Evolutionary conservation across 2,888 invertebrate genomes (phyloP).

Genomic region (Unio pictorum): DNA sequence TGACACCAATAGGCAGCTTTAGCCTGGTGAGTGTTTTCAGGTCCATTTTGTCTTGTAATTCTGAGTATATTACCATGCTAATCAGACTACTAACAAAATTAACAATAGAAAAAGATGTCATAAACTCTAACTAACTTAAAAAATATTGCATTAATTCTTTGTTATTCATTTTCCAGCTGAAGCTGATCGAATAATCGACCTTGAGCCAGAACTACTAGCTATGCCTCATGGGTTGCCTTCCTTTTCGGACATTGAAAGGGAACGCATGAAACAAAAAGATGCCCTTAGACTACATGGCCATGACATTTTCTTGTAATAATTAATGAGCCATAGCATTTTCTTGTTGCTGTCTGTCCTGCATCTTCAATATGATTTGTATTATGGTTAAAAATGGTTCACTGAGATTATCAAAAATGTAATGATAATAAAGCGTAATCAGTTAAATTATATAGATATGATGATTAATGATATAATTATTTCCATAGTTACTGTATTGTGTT

Average conservation of each 20-base stretch:
- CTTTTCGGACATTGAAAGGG: constrained; percentile 78
- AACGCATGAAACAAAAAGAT: constrained; percentile 26
- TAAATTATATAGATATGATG: too few relatives aligned
- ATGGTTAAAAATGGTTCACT: too few relatives aligned
- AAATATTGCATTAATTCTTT: constrained; percentile 14
- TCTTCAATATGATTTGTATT: too few relatives aligned
- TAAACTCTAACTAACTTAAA: background rate
- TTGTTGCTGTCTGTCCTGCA: background rate
- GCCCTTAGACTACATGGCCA: constrained; percentile 27
- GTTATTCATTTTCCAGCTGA: constrained; percentile 75
- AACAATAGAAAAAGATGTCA: too few relatives aligned
- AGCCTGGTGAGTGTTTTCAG: too few relatives aligned
- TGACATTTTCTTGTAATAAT: constrained; percentile 40
- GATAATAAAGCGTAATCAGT: too few relatives aligned
- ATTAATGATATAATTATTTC: too few relatives aligned
- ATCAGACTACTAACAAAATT: too few relatives aligned
- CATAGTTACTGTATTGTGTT: too few relatives aligned
- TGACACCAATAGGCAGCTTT: too few relatives aligned
- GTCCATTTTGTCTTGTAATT: too few relatives aligned
- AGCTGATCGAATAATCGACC: constrained; percentile 85
- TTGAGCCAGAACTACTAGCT: constrained; percentile 80
- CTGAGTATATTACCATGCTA: too few relatives aligned
- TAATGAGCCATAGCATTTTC: background rate
- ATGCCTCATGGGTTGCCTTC: constrained; percentile 84
- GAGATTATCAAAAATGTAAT: background rate